Evolutionary conservation across 2,888 invertebrate genomes (phyloP), one percentile per base, ranked within the genome.

Genomic region (Labia minor): DNA sequence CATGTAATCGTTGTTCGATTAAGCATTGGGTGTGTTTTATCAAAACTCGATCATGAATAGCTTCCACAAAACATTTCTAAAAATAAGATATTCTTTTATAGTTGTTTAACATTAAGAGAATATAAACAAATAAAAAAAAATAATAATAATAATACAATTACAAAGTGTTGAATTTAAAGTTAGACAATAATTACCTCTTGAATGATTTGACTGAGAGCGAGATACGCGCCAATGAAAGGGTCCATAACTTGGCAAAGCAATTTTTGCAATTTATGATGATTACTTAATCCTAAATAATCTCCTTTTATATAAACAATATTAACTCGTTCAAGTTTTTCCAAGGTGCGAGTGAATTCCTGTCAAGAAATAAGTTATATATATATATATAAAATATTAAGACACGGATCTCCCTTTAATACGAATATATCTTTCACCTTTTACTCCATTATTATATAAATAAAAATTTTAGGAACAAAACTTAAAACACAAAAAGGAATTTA

Each of bases 211-310:
- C 81, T 80, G 11, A 81, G 77, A 65, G 81, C 74, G 70, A 81
- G 80, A 70, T 86, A 80, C 1, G 86, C 83, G 68, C 81, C 81
- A 64, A 86, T 80, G 67, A 87, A 85, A 63, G 87, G 89, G 73
- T 83, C 81, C 63, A 86, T 76, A 19, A 85, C 76, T 74, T 85
- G 85, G 61, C 81, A 78, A 65, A 90, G 77, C 37, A 89, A 74
- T 20, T 77, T 74, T 72, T 80, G 79, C 49, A 84, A 73, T 72
- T 80, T 81, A 11, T 72, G 72, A 70, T 83, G 81, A 1, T 74
- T 73, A 65, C 81, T 79, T 33, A 79, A 69, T 49, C 49, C 49
- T 72, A 80, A 73, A 73, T 73, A 70, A 72, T 75, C 71, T 69
- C 71, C 71, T 19, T 62, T 68, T 4, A 65, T 69, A 70, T 74